Conservation (phyloP, 2,888 invertebrate genomes). For the Ethmia dodecea region DNA sequence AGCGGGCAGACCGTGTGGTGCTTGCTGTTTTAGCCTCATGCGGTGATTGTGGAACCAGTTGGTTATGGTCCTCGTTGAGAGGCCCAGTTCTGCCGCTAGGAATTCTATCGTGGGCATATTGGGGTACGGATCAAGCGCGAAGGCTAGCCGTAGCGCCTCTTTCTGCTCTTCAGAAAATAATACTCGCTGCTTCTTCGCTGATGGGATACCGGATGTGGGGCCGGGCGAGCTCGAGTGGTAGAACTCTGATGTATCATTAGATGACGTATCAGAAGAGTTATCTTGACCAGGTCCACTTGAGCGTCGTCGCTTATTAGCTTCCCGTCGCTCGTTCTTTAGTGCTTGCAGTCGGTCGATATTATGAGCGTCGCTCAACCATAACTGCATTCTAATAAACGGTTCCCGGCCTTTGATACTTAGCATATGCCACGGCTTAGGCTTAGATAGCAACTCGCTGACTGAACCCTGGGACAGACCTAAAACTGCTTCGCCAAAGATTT, state of each 20-base stretch:
- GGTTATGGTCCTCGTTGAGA: conserved; percentile 97
- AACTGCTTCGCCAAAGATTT: conserved; percentile 98
- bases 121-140: conserved; percentile 97
- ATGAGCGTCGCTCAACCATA: conserved; percentile 97
- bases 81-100: conserved; percentile 91
- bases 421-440: conserved; percentile 99
- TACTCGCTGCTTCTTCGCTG: conserved; percentile 96
- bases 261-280: conserved; percentile 92
- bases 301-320: conserved; percentile 93
- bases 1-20: conserved; percentile 86
- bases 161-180: conserved; percentile 99
- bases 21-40: conserved; percentile 96
- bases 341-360: conserved; percentile 96
- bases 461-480: conserved; percentile 97
- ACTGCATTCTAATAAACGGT: conserved; percentile 96
- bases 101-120: conserved; percentile 97
- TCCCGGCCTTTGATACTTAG: conserved; percentile 98
- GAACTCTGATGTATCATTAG: conserved; percentile 92
- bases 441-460: conserved; percentile 96
- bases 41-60: conserved; percentile 99
- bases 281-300: conserved; percentile 90
- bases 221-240: conserved; percentile 91
- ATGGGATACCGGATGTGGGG: conserved; percentile 84
- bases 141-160: conserved; percentile 95
- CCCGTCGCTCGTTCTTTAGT: conserved; percentile 92